Evolutionary conservation across 2,797 vertebrate genomes (phyloP), one percentile per base, ranked within the genome.

Genomic region (Myotis findleyi): DNA sequence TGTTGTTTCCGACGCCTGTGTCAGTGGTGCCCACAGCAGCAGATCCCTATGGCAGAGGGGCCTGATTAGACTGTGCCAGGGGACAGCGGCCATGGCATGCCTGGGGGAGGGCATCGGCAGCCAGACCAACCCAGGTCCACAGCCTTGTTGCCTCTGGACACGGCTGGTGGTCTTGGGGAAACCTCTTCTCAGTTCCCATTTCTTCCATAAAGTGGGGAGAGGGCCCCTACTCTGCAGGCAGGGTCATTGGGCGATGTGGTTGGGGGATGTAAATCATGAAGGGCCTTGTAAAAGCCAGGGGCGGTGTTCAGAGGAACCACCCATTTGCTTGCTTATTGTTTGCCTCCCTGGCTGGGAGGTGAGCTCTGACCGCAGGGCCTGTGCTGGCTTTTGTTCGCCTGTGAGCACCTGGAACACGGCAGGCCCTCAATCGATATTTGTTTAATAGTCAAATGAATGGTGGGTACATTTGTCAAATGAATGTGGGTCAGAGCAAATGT

Each of bases 391-490:
- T 51, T 62, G 49, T n/a, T 75, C 17, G 21, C 36, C 72, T 7
- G 4, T 5, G 38, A 73, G 66, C 49, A 17, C 57, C 38, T 33
- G 44, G 55, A n/a, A 64, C 57, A 2, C 21, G 33, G 21, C 59
- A 3, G 17, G 49, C 9, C n/a, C 10, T 38, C 71, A 0, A 4
- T 23, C 17, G 47, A 59, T 64, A 30, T 30, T 66, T 83, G 21
- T 47, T 72, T 55, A 59, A 73, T 2, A 55, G n/a, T 27, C 55
- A 13, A 27, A 76, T 30, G 77, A 38, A 71, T 12, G 18, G 20
- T 8, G 38, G 13, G 6, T 27, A 3, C 2, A 0, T 13, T 49
- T 23, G 87, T 44, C 41, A 44, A 0, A 44, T 10, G 41, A 44
- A 44, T 3, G 10, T 1, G 8, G 27, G 33, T n/a, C 36, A 36